Conservation (phyloP, 1,140 invertebrate species). For the Drosophila triauraria region DNA sequence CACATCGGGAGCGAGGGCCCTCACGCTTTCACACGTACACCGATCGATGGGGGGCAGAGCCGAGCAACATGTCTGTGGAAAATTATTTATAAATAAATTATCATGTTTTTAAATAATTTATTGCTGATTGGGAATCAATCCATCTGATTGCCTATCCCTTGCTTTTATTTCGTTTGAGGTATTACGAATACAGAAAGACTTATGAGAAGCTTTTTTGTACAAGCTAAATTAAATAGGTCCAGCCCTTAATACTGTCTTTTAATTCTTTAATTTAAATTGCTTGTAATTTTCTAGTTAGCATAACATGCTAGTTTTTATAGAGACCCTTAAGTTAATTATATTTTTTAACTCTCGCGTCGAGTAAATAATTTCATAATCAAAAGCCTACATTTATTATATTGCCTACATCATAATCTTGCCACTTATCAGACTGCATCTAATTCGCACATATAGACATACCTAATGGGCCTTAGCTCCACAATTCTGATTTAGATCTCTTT, state of each 20-base stretch:
- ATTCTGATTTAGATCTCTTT: neutral
- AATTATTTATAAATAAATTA: constrained; percentile 52
- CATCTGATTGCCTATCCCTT: constrained; percentile 20
- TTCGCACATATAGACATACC: no score
- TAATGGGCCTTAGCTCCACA: constrained; percentile 1
- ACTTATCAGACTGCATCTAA: neutral
- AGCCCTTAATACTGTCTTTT: no score
- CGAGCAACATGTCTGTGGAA: constrained; percentile 36
- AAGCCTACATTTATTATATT: no score
- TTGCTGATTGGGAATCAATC: constrained; percentile 45
- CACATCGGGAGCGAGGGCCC: constrained; percentile 1
- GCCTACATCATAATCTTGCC: no score
- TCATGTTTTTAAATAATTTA: constrained; percentile 37
- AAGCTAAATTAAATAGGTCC: no score
- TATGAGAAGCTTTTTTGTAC: no score
- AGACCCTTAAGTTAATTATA: no score
- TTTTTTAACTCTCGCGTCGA: no score
- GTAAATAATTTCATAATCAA: no score
- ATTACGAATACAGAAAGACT: neutral
- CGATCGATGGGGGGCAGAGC: constrained; percentile 10
- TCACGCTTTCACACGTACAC: constrained; percentile 24
- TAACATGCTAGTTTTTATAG: no score
- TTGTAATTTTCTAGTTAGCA: no score
- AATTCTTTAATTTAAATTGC: no score
- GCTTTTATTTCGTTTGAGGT: neutral